Conservation (phyloP, 2,797 vertebrate species). For the Falco berigora region DNA sequence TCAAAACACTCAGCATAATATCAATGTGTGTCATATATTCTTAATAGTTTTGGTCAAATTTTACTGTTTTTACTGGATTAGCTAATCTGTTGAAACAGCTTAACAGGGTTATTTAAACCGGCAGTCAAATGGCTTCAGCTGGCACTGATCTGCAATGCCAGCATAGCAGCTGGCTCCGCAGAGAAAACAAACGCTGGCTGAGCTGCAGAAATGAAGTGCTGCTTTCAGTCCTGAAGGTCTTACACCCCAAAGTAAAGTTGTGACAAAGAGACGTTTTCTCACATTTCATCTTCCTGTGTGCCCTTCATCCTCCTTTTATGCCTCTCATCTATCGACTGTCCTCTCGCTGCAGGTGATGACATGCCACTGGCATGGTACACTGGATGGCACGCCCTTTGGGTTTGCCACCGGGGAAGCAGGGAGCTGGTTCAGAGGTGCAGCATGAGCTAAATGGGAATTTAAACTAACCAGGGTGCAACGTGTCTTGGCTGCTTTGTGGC, state of each 20-base stretch:
- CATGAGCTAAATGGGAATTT: not conserved
- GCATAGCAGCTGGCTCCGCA: slow-evolving; percentile 18
- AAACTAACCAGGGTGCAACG: not conserved
- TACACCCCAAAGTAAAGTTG: not conserved
- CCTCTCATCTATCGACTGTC: not conserved
- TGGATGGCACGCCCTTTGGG: not conserved
- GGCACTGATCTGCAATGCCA: not conserved
- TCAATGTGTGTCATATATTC: not conserved
- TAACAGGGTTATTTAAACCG: not conserved
- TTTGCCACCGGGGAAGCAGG: not conserved
- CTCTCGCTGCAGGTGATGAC: not conserved
- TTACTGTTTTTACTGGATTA: slow-evolving; percentile 3
- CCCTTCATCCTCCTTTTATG: not conserved
- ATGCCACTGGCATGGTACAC: fast-evolving
- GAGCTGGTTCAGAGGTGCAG: not conserved
- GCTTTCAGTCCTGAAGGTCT: not conserved
- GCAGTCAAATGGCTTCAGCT: not conserved
- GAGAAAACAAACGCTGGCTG: not conserved
- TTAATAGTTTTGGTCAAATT: not conserved
- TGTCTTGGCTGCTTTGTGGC: not conserved
- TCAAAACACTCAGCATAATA: fast-evolving
- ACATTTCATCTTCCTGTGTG: not conserved
- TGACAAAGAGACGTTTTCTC: not conserved
- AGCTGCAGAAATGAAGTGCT: not conserved
- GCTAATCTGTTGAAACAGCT: slow-evolving; percentile 9